Conservation (phyloP, 37 sponge, comb jelly and placozoan species). For the Ianthella basta region DNA sequence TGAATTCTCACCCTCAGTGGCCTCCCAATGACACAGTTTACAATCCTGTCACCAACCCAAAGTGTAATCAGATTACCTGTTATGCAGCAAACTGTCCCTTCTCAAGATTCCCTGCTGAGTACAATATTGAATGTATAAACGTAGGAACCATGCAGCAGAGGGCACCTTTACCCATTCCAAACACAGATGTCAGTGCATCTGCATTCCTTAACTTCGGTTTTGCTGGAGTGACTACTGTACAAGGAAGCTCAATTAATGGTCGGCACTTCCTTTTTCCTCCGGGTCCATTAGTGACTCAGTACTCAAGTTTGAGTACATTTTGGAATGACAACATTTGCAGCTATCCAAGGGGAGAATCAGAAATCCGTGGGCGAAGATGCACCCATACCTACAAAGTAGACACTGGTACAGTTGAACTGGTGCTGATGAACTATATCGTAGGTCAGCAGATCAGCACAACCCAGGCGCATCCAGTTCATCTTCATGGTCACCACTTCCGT, state of each 20-base stretch:
- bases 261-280: constrained; percentile 62
- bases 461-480: constrained; percentile 31
- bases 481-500: constrained; percentile 47
- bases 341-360: not conserved
- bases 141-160: constrained; percentile 34
- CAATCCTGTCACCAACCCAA: not conserved
- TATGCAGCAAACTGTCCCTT: constrained; percentile 77
- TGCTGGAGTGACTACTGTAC: constrained; percentile 42
- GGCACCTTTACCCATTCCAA: not conserved
- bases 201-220: constrained; percentile 83
- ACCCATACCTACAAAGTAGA: not conserved
- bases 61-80: constrained; percentile 24
- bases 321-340: not conserved
- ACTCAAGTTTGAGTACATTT: not conserved
- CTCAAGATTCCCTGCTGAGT: constrained; percentile 21
- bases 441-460: not conserved
- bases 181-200: not conserved
- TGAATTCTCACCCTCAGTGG: not conserved
- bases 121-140: constrained; percentile 51
- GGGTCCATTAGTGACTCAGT: constrained; percentile 20
- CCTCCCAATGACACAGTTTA: not conserved
- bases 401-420: not conserved
- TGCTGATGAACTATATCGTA: not conserved
- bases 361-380: constrained; percentile 9
- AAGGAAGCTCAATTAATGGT: constrained; percentile 64